A percentile compares a stretch with the other conserved stretches of the same genome.
Evolutionary conservation across 2,888 invertebrate genomes (phyloP).

Genomic region (Marronus borbonicus): DNA sequence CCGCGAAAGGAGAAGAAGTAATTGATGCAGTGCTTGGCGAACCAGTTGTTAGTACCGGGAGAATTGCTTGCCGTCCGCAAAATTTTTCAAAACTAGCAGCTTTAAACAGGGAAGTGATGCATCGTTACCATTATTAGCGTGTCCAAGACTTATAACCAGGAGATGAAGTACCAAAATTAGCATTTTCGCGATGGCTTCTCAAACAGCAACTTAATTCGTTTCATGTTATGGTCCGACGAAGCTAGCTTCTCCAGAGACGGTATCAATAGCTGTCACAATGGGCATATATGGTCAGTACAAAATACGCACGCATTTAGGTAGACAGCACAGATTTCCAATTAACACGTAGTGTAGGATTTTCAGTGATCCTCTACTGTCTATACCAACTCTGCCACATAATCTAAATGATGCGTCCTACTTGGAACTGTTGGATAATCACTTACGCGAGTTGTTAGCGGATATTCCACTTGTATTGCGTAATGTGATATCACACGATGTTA

Average conservation of each 20-base stretch:
- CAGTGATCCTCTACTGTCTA: background rate
- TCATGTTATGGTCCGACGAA: constrained; percentile 4
- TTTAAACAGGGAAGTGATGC: background rate
- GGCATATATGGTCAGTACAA: background rate
- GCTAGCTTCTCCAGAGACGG: background rate
- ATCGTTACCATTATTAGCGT: background rate
- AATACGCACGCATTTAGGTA: background rate
- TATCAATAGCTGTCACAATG: background rate
- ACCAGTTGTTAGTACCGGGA: background rate
- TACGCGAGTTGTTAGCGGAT: background rate
- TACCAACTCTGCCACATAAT: background rate
- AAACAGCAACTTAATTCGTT: background rate
- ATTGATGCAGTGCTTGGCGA: background rate
- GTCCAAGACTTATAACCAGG: background rate
- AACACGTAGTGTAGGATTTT: no score
- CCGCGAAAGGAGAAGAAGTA: background rate
- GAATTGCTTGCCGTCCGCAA: background rate
- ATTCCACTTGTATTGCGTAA: constrained; percentile 6
- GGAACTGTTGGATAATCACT: background rate
- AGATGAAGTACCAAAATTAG: background rate
- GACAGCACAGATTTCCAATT: background rate
- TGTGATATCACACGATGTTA: background rate
- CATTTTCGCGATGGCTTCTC: background rate
- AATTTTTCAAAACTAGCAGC: no score
- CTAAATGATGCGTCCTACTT: no score